Percentiles rank a stretch among this genome's conserved stretches.
Evolutionary conservation across 2,797 vertebrate species (phyloP).

Genomic region (Remorina albescens): DNA sequence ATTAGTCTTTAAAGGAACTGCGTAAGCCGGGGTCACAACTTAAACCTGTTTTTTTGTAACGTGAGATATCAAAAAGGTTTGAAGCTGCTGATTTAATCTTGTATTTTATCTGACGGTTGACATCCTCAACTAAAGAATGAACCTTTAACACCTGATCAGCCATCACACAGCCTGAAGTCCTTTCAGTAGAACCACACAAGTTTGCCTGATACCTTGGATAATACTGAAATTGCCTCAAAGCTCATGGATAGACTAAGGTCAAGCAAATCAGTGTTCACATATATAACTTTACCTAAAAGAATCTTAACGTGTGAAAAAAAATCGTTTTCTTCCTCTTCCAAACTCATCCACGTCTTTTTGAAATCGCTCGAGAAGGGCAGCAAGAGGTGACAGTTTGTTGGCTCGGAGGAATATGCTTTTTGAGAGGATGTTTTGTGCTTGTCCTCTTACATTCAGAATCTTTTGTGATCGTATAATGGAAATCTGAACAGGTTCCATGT

Average conservation of each 20-base stretch:
- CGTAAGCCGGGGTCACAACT: too few species aligned
- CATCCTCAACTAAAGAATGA: not conserved
- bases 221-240: not conserved
- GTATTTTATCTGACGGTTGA: not conserved
- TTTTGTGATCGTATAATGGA: not conserved
- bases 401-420: not conserved
- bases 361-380: not conserved
- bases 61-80: too few species aligned
- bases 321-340: not conserved
- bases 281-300: not conserved
- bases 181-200: not conserved
- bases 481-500: not conserved
- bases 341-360: not conserved
- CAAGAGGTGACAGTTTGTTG: not conserved
- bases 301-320: not conserved
- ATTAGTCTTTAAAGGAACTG: too few species aligned
- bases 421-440: not conserved
- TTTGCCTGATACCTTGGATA: not conserved
- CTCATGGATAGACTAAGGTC: not conserved
- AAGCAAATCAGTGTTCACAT: too few species aligned
- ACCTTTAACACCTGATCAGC: not conserved
- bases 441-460: not conserved
- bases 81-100: too few species aligned
- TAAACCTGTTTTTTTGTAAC: too few species aligned
- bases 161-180: not conserved